Base-by-base conservation (phyloP, 2,888 invertebrate genomes). In the Silvanus unidentatus region DNA sequence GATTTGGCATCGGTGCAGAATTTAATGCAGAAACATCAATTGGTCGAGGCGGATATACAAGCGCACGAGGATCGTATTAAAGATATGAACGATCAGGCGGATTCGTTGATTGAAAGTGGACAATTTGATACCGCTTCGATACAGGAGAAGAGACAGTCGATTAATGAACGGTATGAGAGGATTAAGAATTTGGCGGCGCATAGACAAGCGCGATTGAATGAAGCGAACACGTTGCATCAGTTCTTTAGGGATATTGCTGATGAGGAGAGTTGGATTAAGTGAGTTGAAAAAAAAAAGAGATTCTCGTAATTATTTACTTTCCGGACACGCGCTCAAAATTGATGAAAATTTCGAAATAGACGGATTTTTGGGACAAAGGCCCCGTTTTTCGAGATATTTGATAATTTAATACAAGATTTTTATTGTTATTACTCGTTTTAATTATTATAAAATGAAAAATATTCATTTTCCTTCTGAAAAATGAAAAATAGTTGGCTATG, bases 201-300 rank as follows among this genome's bases (percentile, higher is more conserved):
- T 66, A 81, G 98, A 38, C 90, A 95, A 64, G 88, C 90, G 6
- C 79, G 94, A 27, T 79, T 99, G 47, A 90, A 93, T 71, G 98
- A 99, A 73, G 97, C 98, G 34, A 90, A 96, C 69, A 97, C 96
- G 4, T 80, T 99, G 67, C 98, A 99, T 73, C 98, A 99, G 75
- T 99, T 99, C 87, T 94, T 98, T 82, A 78, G 98, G 43, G 98
- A 99, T 69, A 96, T 99, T 69, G 98, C 98, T 52, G 98, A 99
- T 68, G 98, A 99, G 75, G 98, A 99, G 74, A 94, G 95, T 5
- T 99, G 98, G 98, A 98, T 99, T 71, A 98, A 32, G n/a, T n/a
- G n/a, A n/a, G n/a, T n/a, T n/a, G n/a, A n/a, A n/a, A n/a, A n/a
- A n/a, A n/a, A n/a, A n/a, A n/a, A n/a, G n/a, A n/a, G n/a, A n/a